Evolutionary conservation across 1,140 invertebrate species (phyloP).

Genomic region (Caenorhabditis remanei): DNA sequence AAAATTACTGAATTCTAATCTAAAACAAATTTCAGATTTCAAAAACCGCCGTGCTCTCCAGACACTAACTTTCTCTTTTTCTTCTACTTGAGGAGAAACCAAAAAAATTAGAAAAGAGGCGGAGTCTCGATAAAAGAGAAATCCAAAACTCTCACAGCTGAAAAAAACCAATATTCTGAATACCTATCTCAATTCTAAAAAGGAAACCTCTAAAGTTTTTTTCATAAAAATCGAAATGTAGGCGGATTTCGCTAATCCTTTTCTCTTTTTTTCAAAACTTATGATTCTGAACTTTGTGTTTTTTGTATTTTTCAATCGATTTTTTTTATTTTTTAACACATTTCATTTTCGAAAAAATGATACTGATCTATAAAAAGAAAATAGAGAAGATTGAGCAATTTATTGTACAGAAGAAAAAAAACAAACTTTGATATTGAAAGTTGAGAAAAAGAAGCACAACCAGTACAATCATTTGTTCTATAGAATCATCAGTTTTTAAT

Average conservation of each 20-base stretch:
- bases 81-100: too few species aligned
- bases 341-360: too few species aligned
- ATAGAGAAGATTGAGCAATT: neutral
- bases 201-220: neutral
- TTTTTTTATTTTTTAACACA: neutral
- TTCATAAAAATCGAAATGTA: neutral
- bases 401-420: neutral
- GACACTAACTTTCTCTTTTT: too few species aligned
- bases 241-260: conserved; percentile 11
- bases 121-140: too few species aligned
- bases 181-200: too few species aligned
- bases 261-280: neutral
- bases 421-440: neutral
- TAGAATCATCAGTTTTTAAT: neutral
- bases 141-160: too few species aligned
- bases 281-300: neutral
- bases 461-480: neutral
- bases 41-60: too few species aligned
- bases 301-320: neutral
- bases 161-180: too few species aligned
- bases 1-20: too few species aligned
- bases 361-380: neutral
- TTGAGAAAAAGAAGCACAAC: neutral
- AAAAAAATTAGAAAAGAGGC: too few species aligned
- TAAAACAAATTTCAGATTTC: too few species aligned